Percentiles rank a stretch among this genome's conserved stretches.
These are phyloP conservation scores for Petroica traversi DNA, from an alignment of 2,113 vertebrate species.

Conservation along the genomic window DNA sequence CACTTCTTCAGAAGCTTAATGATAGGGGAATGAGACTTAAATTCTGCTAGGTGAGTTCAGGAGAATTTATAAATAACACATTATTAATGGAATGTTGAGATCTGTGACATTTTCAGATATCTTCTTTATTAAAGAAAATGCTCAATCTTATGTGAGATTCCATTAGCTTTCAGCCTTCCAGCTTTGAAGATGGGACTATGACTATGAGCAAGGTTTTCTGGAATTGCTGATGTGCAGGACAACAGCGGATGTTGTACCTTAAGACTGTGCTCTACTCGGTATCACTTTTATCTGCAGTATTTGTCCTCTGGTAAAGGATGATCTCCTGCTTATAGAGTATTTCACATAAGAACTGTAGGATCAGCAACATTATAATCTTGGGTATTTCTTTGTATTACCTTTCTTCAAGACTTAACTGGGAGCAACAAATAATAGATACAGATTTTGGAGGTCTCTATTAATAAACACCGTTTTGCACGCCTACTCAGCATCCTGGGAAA, in stretches of 20 bases:
- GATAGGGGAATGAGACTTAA: background rate
- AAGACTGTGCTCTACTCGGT: background rate
- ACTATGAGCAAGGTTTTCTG: background rate
- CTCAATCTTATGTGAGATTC: background rate
- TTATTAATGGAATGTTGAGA: background rate
- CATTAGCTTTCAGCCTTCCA: background rate
- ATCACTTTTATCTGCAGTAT: background rate
- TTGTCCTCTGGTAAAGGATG: background rate
- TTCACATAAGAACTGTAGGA: background rate
- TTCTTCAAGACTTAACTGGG: background rate
- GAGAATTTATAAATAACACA: background rate
- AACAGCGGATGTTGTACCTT: background rate
- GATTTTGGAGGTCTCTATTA: background rate
- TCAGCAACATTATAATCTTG: background rate
- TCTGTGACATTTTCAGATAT: background rate
- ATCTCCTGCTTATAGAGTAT: background rate
- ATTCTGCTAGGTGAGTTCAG: background rate
- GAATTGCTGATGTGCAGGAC: background rate
- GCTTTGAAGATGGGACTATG: background rate
- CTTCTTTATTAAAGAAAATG: background rate
- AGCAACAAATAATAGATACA: background rate
- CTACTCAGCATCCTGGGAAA: accelerated
- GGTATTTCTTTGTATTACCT: background rate
- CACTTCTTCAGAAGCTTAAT: background rate
- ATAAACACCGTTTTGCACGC: background rate